Conservation (phyloP, 2,888 invertebrate genomes). For the Mimumesa dahlbomi region DNA sequence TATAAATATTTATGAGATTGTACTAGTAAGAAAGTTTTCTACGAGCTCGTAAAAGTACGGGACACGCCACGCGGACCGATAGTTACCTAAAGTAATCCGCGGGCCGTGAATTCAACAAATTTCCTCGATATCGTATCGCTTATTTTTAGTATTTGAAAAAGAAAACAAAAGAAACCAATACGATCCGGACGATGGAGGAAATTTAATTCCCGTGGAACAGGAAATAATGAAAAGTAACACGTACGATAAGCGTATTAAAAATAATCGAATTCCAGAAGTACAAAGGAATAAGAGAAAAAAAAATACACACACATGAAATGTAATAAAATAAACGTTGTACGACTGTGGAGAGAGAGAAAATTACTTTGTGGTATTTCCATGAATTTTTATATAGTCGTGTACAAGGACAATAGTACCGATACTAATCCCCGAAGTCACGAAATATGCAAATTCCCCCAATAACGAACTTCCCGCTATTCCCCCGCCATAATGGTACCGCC, state of each 20-base stretch:
- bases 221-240: too few species aligned
- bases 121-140: not conserved
- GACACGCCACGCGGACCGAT: conserved; percentile 2
- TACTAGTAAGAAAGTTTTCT: conserved; percentile 23
- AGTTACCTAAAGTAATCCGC: conserved; percentile 21
- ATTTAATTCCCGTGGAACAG: too few species aligned
- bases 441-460: conserved; percentile 26
- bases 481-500: not conserved
- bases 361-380: not conserved
- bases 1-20: conserved; percentile 50
- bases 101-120: conserved; percentile 33
- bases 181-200: too few species aligned
- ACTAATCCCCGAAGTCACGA: conserved; percentile 10
- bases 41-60: conserved; percentile 31
- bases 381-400: conserved; percentile 14
- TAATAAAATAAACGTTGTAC: not conserved
- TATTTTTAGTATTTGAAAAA: too few species aligned
- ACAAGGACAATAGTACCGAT: conserved; percentile 5
- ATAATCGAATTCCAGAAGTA: too few species aligned
- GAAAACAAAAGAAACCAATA: too few species aligned
- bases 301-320: too few species aligned
- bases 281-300: too few species aligned
- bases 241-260: too few species aligned
- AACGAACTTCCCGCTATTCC: conserved; percentile 15
- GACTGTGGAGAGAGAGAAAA: not conserved